Evolutionary conservation across 2,888 invertebrate genomes (phyloP).

Genomic region (Elmis aenea): DNA sequence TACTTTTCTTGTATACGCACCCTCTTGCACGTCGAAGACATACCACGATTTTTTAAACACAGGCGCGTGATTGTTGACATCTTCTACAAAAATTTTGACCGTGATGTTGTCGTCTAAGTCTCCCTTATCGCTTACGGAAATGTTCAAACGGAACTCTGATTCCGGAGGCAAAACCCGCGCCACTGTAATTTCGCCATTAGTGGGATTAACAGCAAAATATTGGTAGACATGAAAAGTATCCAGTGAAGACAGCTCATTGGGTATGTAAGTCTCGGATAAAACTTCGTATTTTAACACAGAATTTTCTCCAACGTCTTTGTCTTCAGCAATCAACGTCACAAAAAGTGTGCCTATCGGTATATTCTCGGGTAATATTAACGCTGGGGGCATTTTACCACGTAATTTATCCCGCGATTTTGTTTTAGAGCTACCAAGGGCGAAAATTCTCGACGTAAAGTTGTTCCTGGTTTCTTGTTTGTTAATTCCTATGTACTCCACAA

Average conservation of each 20-base stretch:
- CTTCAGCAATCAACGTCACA: slow-evolving; percentile 64
- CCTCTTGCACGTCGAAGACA: slow-evolving; percentile 76
- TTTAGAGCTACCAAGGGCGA: slow-evolving; percentile 32
- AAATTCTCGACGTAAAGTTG: slow-evolving; percentile 27
- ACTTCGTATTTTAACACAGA: slow-evolving; percentile 68
- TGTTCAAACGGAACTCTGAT: slow-evolving; percentile 67
- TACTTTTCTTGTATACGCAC: slow-evolving; percentile 63
- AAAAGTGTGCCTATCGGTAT: slow-evolving; percentile 64
- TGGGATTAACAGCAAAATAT: slow-evolving; percentile 71
- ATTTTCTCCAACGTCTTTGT: slow-evolving; percentile 67
- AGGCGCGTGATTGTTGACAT: slow-evolving; percentile 80
- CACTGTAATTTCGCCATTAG: slow-evolving; percentile 69
- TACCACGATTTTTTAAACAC: slow-evolving; percentile 79
- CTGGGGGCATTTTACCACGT: slow-evolving; percentile 47
- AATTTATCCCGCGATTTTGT: slow-evolving; percentile 25
- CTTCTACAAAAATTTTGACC: slow-evolving; percentile 67
- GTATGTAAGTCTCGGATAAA: slow-evolving; percentile 61
- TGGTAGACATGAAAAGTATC: slow-evolving; percentile 53
- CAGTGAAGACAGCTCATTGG: slow-evolving; percentile 46
- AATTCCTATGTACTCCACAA: slow-evolving; percentile 54
- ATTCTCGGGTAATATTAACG: slow-evolving; percentile 69
- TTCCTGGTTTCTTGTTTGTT: slow-evolving; percentile 46
- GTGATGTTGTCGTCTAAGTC: slow-evolving; percentile 66
- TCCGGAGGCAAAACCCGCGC: slow-evolving; percentile 69
- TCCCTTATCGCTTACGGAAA: slow-evolving; percentile 72